Evolutionary conservation across 2,888 invertebrate species (phyloP), one percentile per base, ranked within the genome.

Genomic region (Brenthis daphne): DNA sequence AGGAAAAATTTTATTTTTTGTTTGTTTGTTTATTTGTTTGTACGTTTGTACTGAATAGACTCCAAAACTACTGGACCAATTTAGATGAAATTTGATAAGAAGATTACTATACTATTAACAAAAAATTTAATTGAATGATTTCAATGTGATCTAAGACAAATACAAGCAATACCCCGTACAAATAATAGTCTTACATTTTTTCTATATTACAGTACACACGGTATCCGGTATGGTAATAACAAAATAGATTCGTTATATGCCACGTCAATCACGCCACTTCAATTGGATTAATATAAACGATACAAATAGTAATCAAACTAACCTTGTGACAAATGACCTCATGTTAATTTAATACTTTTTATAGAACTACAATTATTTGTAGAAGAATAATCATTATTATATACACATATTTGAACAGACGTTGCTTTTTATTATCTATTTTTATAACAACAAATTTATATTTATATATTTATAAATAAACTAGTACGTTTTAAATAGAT

Each of bases 271-370:
- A 90, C 74, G n/a, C 57, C 57, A 82, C 82, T 84, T 89, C 88
- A 87, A 87, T 87, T 82, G 86, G 83, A 82, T 85, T 90, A 86
- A 89, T 90, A 85, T 86, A 89, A 83, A 90, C 86, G 88, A 88
- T 90, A 91, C 90, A 90, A 90, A 89, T 90, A 89, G 85, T 85
- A 90, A 90, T 90, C 90, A 90, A 86, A 86, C 76, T 76, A 86
- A 78, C 85, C 84, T 84, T 80, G 83, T 83, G 83, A 84, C 80
- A 72, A 75, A 76, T 80, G 86, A 88, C 86, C 87, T 85, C 60
- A 55, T 47, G 64, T 63, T 69, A 68, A 43, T 11, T 43, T 80
- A 77, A 64, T 71, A 65, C 69, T 77, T 76, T 68, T 57, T 66
- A 69, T 71, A 81, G 87, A 82, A 73, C 66, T 83, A 73, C n/a